phyloP scores from a whole-genome alignment of 2,113 vertebrate genomes.

The Gymnocephalus cernua region DNA sequence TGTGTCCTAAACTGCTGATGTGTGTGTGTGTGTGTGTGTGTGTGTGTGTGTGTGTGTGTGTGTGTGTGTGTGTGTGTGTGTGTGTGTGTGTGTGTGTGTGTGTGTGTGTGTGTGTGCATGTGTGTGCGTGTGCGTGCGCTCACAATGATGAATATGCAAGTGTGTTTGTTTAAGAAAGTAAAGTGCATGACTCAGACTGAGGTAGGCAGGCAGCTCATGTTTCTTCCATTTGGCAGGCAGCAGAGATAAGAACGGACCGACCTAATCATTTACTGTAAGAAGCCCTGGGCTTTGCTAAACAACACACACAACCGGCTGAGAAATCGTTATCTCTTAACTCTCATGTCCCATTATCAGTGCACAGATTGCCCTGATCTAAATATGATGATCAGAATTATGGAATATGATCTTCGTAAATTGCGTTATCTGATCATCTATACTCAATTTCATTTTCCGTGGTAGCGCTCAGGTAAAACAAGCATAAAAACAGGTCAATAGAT shows the following conservation, averaged over 20 bases:
- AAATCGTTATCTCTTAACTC: slow-evolving; percentile 45
- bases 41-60: background rate
- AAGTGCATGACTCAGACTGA: slow-evolving; percentile 68
- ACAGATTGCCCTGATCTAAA: slow-evolving; percentile 22
- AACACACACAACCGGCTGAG: slow-evolving; percentile 20
- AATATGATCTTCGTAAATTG: background rate
- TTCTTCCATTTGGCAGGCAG: slow-evolving; percentile 70
- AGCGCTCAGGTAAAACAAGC: background rate
- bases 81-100: background rate
- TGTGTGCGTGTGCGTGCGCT: background rate
- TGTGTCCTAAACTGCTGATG: slow-evolving; percentile 6
- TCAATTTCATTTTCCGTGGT: background rate
- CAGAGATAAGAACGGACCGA: slow-evolving; percentile 62
- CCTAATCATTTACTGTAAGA: slow-evolving; percentile 47
- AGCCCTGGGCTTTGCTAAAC: slow-evolving; percentile 54
- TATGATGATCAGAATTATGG: slow-evolving; percentile 5
- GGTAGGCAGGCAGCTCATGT: slow-evolving; percentile 72
- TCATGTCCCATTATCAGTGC: slow-evolving; percentile 14
- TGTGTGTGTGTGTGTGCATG: slow-evolving; percentile 6
- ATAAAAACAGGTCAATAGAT: background rate
- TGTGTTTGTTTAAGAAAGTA: slow-evolving; percentile 68
- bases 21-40: background rate
- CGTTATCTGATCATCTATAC: background rate
- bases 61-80: slow-evolving; percentile 15
- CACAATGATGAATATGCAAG: slow-evolving; percentile 36